Conservation (phyloP, 2,797 vertebrate species). For the Rhincodon typus region DNA sequence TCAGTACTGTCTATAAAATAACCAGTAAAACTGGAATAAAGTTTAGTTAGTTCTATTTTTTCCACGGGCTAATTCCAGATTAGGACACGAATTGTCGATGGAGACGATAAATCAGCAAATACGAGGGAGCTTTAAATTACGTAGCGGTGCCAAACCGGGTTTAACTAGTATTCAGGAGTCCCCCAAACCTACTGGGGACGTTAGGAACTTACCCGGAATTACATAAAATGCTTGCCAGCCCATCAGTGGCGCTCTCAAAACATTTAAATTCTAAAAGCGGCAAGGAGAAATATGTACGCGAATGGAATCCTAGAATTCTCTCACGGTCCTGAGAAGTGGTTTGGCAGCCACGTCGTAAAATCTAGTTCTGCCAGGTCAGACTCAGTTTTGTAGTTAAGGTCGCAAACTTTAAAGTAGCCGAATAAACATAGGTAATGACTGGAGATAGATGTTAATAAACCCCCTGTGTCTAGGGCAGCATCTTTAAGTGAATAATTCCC, state of each 20-base stretch:
- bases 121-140: neutral
- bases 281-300: neutral
- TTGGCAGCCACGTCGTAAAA: neutral
- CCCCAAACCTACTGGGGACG: too few species aligned
- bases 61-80: neutral
- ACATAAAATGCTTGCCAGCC: neutral
- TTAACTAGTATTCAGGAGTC: neutral
- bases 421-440: neutral
- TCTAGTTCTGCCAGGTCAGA: neutral
- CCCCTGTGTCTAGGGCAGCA: neutral
- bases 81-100: neutral
- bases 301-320: neutral
- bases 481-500: constrained; percentile 13
- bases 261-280: neutral
- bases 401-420: neutral
- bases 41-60: too few species aligned
- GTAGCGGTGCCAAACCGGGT: neutral
- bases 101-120: neutral
- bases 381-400: neutral
- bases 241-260: neutral
- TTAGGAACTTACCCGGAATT: neutral
- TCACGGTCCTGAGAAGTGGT: neutral
- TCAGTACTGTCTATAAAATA: too few species aligned
- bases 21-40: too few species aligned
- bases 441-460: neutral